phyloP scores from a whole-genome alignment of 1,140 invertebrate genomes.

The Brachionus rotundiformis region DNA sequence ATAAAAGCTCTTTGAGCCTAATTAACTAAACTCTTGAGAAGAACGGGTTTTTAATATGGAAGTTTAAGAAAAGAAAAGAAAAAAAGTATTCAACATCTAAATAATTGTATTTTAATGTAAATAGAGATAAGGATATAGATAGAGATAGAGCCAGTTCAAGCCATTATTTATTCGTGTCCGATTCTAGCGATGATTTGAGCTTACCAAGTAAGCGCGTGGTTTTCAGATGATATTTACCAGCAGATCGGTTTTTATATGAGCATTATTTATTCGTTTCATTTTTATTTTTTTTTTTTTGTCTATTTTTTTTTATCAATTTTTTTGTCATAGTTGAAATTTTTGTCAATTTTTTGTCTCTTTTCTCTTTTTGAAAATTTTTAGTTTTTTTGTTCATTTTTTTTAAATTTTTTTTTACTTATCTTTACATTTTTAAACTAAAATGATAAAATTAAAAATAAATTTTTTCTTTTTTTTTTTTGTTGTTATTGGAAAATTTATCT shows the following conservation, averaged over 20 bases:
- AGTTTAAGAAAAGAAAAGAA: not conserved
- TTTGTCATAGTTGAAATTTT: constrained; percentile 12
- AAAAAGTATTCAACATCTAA: constrained; percentile 40
- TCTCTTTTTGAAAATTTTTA: not conserved
- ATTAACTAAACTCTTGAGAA: too few species aligned
- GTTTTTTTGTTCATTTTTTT: not conserved
- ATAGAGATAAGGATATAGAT: not conserved
- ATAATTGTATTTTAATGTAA: not conserved
- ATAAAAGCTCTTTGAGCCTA: too few species aligned
- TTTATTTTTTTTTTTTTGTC: not conserved
- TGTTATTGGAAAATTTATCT: not conserved
- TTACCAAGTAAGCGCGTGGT: constrained; percentile 9
- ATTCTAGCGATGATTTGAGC: constrained; percentile 4
- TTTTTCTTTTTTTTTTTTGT: not conserved
- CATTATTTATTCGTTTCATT: not conserved
- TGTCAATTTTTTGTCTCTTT: constrained; percentile 7
- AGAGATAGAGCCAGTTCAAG: not conserved
- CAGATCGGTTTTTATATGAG: not conserved
- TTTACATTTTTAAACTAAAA: not conserved
- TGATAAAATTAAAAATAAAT: not conserved
- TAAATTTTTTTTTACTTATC: not conserved
- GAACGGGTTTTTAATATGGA: not conserved
- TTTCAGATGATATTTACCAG: not conserved
- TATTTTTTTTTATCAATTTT: not conserved
- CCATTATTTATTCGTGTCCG: constrained; percentile 10